Conservation (phyloP, 2,888 invertebrate species). For the Noctua comes region DNA sequence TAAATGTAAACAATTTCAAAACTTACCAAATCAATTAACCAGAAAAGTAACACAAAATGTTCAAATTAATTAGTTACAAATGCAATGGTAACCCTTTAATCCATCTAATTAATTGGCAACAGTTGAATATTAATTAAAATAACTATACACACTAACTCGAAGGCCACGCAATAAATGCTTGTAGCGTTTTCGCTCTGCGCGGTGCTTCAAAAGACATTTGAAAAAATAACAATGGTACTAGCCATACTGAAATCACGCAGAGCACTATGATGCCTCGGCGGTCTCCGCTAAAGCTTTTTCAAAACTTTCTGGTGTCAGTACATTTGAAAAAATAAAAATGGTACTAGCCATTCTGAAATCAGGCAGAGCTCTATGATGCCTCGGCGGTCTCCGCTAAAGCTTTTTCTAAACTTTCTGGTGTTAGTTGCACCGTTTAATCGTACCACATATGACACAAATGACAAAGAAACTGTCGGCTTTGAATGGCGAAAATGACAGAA, state of each 20-base stretch:
- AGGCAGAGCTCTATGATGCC: too few species aligned
- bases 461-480: not conserved
- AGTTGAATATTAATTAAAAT: conserved; percentile 56
- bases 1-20: not conserved
- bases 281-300: not conserved
- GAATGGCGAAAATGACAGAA: not conserved
- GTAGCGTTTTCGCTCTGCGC: not conserved
- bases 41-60: not conserved
- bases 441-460: not conserved
- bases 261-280: not conserved
- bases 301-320: not conserved
- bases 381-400: not conserved
- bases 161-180: conserved; percentile 4
- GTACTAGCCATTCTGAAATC: not conserved
- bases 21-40: not conserved
- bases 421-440: not conserved
- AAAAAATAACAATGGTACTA: not conserved
- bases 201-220: not conserved
- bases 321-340: not conserved
- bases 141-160: conserved; percentile 24
- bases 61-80: conserved; percentile 24
- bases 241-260: not conserved
- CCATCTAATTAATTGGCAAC: conserved; percentile 45
- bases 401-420: not conserved
- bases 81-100: conserved; percentile 26